phyloP scores from a whole-genome alignment of 2,797 vertebrate species.

The Buphagus erythrorhynchus region DNA sequence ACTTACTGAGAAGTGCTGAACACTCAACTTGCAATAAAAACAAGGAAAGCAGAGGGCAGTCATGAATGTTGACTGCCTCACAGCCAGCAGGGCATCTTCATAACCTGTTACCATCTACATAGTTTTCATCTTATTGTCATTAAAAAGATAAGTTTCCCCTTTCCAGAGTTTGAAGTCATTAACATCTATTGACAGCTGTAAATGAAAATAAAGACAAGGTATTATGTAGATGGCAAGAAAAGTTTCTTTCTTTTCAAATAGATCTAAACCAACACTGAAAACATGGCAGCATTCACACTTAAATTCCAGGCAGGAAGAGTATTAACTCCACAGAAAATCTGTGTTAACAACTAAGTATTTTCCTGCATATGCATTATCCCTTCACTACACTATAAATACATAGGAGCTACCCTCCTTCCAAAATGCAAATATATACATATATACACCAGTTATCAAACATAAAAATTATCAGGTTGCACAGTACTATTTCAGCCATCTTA shows the following conservation, averaged over 20 bases:
- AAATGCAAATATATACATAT: background rate
- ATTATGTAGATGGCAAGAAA: background rate
- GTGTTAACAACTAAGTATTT: background rate
- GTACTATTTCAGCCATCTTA: background rate
- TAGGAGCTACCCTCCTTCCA: background rate
- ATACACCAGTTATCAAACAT: background rate
- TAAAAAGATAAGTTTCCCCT: background rate
- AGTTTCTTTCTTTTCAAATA: background rate
- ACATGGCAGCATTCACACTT: background rate
- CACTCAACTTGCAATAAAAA: background rate
- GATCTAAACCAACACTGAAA: background rate
- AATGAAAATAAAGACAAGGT: background rate
- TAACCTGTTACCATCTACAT: background rate
- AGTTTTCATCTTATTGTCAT: background rate
- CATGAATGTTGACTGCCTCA: background rate
- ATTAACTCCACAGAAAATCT: background rate
- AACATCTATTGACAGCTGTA: background rate
- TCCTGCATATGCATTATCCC: background rate
- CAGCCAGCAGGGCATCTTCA: background rate
- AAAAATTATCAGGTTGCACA: background rate
- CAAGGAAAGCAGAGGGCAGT: background rate
- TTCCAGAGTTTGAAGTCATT: background rate
- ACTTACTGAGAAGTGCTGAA: background rate
- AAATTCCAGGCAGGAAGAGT: background rate
- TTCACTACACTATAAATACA: background rate